A percentile compares a stretch with the other conserved stretches of the same genome.
Evolutionary conservation across 2,888 invertebrate genomes (phyloP).

Genomic region (Galeopsomyia nigrocyanea): DNA sequence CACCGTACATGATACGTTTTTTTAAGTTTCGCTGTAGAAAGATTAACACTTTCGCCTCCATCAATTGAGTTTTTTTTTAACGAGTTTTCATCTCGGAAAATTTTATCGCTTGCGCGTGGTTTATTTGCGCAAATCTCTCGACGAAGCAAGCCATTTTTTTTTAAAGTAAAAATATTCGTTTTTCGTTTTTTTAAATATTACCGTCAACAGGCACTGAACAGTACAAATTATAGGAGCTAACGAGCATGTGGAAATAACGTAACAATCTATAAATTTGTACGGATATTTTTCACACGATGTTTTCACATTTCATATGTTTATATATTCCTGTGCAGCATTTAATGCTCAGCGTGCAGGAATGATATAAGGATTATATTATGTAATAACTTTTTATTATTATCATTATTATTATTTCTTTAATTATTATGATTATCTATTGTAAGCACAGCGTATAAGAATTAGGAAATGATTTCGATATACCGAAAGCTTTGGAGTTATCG

Average conservation of each 20-base stretch:
- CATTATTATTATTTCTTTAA: conserved; percentile 2
- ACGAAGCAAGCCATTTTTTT: no score
- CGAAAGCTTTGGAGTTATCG: conserved; percentile 53
- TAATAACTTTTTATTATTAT: conserved; percentile 7
- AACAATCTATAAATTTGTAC: no score
- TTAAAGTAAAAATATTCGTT: no score
- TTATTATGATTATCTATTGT: conserved; percentile 1
- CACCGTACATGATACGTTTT: no score
- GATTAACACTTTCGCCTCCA: not conserved
- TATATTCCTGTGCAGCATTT: conserved; percentile 36
- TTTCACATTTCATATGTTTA: not conserved
- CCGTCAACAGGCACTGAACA: no score
- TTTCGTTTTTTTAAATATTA: no score
- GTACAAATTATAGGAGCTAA: no score
- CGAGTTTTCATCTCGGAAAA: not conserved
- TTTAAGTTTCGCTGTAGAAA: no score
- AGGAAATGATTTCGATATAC: conserved; percentile 33
- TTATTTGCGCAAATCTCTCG: no score
- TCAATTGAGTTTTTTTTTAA: not conserved
- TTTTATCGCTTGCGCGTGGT: no score
- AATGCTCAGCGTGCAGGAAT: conserved; percentile 33
- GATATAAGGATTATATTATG: not conserved
- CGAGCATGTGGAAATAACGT: no score
- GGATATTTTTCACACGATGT: not conserved
- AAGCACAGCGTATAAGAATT: conserved; percentile 19